phyloP scores from a whole-genome alignment of 2,113 vertebrate genomes.

The Emydocephalus ijimae region DNA sequence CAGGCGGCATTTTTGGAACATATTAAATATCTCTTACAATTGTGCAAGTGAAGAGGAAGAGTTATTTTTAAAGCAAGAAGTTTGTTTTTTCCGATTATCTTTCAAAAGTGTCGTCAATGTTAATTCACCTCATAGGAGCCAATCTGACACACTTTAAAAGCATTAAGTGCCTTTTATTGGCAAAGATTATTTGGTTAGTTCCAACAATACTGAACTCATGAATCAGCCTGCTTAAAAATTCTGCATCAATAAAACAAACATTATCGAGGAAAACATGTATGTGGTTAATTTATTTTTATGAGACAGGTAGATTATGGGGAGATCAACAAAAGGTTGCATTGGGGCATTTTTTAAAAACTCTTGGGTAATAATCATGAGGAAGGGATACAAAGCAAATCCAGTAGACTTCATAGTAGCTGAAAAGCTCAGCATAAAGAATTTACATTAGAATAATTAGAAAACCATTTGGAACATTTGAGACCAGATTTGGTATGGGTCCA shows the following conservation, averaged over 20 bases:
- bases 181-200: conserved; percentile 16
- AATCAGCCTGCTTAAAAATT: conserved; percentile 30
- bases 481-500: not conserved
- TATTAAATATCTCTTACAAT: not conserved
- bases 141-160: not conserved
- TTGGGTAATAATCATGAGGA: conserved; percentile 6
- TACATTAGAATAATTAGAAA: not conserved
- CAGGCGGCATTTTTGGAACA: not conserved
- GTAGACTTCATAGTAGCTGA: not conserved
- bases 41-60: not conserved
- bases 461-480: not conserved
- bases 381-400: not conserved
- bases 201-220: conserved; percentile 18
- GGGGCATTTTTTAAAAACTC: conserved; percentile 12
- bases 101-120: not conserved
- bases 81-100: not conserved
- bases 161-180: not conserved
- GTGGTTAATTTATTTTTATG: conserved; percentile 6
- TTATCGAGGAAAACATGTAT: conserved; percentile 9
- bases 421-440: not conserved
- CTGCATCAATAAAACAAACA: conserved; percentile 9
- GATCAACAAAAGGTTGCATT: conserved; percentile 2
- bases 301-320: not conserved
- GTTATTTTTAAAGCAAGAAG: not conserved
- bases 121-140: not conserved